phyloP scores from a whole-genome alignment of 2,113 vertebrate species.

The Podarcis cretensis region DNA sequence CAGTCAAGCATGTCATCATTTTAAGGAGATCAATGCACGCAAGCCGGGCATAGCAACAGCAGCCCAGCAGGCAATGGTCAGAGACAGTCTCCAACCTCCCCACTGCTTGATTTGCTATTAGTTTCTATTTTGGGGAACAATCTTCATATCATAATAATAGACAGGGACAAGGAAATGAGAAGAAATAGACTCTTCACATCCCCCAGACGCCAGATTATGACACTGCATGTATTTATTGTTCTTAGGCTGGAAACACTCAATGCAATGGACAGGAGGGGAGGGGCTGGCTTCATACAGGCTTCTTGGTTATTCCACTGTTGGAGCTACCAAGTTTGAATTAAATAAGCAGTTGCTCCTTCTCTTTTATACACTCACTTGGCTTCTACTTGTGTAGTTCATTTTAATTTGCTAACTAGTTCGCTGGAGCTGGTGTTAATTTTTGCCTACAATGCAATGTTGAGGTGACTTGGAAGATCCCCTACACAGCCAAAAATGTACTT shows the following conservation, averaged over 20 bases:
- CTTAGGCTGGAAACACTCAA: slow-evolving; percentile 54
- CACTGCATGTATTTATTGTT: slow-evolving; percentile 29
- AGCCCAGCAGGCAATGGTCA: not conserved
- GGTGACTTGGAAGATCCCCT: not conserved
- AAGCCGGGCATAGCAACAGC: not conserved
- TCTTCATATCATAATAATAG: not conserved
- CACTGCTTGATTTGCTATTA: not conserved
- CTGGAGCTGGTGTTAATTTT: not conserved
- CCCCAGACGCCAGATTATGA: slow-evolving; percentile 36
- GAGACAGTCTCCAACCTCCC: not conserved
- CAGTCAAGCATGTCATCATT: not conserved
- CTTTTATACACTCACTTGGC: not conserved
- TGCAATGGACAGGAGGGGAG: slow-evolving; percentile 45
- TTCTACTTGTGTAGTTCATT: not conserved
- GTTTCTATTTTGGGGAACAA: not conserved
- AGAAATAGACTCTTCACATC: slow-evolving; percentile 15
- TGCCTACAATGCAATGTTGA: not conserved
- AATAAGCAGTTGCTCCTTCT: not conserved
- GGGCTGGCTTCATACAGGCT: slow-evolving; percentile 39
- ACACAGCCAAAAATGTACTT: not conserved
- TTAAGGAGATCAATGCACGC: fast-evolving
- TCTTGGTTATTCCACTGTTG: slow-evolving; percentile 47
- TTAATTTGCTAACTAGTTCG: not conserved
- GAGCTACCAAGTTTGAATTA: slow-evolving; percentile 59
- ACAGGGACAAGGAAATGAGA: not conserved